These are phyloP conservation scores for Mythimna ferrago DNA, from an alignment of 2,888 invertebrate genomes.

Conservation along the genomic window DNA sequence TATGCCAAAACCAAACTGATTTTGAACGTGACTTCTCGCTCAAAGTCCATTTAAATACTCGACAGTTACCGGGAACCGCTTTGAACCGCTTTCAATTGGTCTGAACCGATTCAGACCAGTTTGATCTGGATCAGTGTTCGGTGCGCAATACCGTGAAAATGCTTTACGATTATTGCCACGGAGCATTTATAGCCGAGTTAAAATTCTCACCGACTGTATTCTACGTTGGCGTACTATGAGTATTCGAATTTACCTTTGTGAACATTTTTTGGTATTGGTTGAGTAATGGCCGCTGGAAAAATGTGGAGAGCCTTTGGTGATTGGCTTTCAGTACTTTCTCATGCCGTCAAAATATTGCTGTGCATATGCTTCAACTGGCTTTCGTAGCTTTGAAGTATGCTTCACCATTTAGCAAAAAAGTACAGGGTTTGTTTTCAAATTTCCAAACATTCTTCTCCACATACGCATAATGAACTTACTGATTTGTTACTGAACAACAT, in stretches of 20 bases:
- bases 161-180: slow-evolving; percentile 82
- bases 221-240: slow-evolving; percentile 57
- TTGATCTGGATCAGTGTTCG: slow-evolving; percentile 74
- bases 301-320: neutral
- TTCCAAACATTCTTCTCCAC: neutral
- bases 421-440: neutral
- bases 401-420: neutral
- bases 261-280: slow-evolving; percentile 21
- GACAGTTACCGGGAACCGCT: slow-evolving; percentile 54
- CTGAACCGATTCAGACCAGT: slow-evolving; percentile 67
- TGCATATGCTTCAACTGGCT: neutral
- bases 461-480: too few species aligned
- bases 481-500: too few species aligned
- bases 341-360: slow-evolving; percentile 4
- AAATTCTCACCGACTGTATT: slow-evolving; percentile 77
- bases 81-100: slow-evolving; percentile 64
- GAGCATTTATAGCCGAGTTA: slow-evolving; percentile 80
- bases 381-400: neutral
- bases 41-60: slow-evolving; percentile 61
- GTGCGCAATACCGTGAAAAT: slow-evolving; percentile 79
- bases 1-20: slow-evolving; percentile 57
- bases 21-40: slow-evolving; percentile 52
- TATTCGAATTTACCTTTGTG: slow-evolving; percentile 45
- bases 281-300: slow-evolving; percentile 12
- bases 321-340: slow-evolving; percentile 9